phyloP scores from a whole-genome alignment of 2,888 invertebrate genomes.

The Notocelia uddmanniana region DNA sequence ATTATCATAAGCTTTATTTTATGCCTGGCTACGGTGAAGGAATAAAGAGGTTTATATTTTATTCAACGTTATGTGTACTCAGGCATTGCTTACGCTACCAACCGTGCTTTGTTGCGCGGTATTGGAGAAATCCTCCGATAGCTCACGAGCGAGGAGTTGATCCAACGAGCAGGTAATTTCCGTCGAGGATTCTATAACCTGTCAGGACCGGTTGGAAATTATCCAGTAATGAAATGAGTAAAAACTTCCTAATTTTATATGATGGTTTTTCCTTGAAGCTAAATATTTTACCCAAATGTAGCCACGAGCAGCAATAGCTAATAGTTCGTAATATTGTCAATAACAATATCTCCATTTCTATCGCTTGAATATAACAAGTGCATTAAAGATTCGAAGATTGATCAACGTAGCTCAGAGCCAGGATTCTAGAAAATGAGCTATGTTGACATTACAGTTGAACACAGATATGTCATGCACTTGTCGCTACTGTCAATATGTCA shows the following conservation, averaged over 20 bases:
- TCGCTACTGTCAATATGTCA: too few species aligned
- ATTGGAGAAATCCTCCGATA: slow-evolving; percentile 8
- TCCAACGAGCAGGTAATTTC: slow-evolving; percentile 38
- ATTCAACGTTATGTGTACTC: neutral
- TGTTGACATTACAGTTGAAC: too few species aligned
- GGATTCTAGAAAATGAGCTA: too few species aligned
- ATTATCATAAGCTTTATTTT: neutral
- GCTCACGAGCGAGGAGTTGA: slow-evolving; percentile 18
- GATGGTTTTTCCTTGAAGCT: neutral
- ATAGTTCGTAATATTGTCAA: too few species aligned
- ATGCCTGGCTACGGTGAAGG: neutral
- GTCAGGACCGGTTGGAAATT: slow-evolving; percentile 32
- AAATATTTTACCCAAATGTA: neutral
- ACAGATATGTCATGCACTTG: too few species aligned
- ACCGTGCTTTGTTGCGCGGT: neutral
- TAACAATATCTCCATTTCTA: too few species aligned
- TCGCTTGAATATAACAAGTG: too few species aligned
- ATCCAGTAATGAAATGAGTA: slow-evolving; percentile 19
- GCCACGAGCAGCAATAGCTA: too few species aligned
- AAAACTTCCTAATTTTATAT: neutral
- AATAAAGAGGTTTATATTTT: neutral
- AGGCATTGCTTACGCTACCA: neutral
- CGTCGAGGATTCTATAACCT: slow-evolving; percentile 39
- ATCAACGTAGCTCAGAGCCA: too few species aligned
- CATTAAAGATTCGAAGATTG: too few species aligned